Evolutionary conservation across 2,113 vertebrate species (phyloP).

Genomic region (Chloroceryle aenea): DNA sequence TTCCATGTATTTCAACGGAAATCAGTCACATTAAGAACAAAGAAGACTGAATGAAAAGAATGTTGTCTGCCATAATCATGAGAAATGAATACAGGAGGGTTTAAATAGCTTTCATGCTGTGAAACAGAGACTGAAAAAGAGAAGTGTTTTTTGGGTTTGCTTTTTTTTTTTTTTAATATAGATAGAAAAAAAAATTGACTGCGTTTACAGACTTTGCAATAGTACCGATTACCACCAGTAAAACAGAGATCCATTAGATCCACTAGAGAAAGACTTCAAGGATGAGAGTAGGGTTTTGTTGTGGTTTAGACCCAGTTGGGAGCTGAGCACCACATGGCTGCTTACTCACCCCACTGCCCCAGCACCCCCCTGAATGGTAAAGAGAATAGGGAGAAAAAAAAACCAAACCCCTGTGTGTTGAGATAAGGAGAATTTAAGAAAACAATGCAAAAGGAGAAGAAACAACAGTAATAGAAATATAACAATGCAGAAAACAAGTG

Average conservation of each 20-base stretch:
- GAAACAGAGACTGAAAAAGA: not conserved
- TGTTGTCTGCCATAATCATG: not conserved
- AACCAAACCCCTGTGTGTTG: no score
- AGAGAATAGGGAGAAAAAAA: no score
- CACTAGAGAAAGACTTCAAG: not conserved
- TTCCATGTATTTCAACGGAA: not conserved
- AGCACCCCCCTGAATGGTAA: no score
- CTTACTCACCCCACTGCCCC: no score
- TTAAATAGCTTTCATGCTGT: not conserved
- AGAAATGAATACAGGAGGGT: not conserved
- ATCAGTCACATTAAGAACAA: not conserved
- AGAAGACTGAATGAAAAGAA: not conserved
- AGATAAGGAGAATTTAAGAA: no score
- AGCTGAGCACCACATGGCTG: no score
- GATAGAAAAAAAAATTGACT: no score
- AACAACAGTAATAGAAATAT: no score
- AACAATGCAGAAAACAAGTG: no score
- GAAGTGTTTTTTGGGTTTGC: fast-evolving
- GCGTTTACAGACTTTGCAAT: not conserved
- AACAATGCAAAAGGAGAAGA: no score
- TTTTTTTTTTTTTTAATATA: no score
- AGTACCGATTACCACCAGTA: not conserved
- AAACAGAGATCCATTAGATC: not conserved
- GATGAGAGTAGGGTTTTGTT: not conserved
- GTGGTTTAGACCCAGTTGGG: no score